phyloP scores from a whole-genome alignment of 2,113 vertebrate species.

The Phainopepla nitens region DNA sequence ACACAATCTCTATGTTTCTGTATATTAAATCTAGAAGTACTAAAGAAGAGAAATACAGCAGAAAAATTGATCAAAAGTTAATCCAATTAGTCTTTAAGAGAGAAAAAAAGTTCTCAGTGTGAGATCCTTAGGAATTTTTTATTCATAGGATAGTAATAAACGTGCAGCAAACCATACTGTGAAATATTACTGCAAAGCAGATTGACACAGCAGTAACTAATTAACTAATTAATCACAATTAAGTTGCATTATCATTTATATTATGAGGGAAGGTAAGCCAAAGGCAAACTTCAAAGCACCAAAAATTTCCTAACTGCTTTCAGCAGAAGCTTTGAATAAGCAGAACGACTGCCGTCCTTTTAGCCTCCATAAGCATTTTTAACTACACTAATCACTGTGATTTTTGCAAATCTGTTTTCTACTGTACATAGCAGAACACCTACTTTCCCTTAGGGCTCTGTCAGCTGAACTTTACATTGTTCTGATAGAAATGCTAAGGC shows the following conservation, averaged over 20 bases:
- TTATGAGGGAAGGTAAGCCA: not conserved
- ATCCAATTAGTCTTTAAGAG: not conserved
- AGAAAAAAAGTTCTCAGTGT: not conserved
- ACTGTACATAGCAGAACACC: not conserved
- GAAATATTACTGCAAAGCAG: conserved; percentile 5
- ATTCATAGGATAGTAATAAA: not conserved
- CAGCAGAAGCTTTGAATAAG: not conserved
- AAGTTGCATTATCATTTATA: not conserved
- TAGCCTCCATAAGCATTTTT: not conserved
- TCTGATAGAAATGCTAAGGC: not conserved
- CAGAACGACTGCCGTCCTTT: conserved; percentile 2
- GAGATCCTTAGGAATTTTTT: not conserved
- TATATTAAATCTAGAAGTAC: not conserved
- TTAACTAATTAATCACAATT: conserved; percentile 47
- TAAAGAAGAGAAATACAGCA: not conserved
- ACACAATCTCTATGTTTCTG: not conserved
- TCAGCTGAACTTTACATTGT: not conserved
- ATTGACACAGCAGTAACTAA: conserved; percentile 7
- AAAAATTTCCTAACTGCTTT: not conserved
- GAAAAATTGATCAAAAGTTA: not conserved
- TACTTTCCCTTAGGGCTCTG: not conserved
- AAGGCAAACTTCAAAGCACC: conserved; percentile 31
- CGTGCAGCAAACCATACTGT: not conserved
- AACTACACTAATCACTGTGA: not conserved
- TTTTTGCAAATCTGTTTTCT: conserved; percentile 16